Percentiles rank a stretch among this genome's conserved stretches.
These are phyloP conservation scores for Hemibagrus guttatus DNA, from an alignment of 2,797 vertebrate species.

Conservation along the genomic window DNA sequence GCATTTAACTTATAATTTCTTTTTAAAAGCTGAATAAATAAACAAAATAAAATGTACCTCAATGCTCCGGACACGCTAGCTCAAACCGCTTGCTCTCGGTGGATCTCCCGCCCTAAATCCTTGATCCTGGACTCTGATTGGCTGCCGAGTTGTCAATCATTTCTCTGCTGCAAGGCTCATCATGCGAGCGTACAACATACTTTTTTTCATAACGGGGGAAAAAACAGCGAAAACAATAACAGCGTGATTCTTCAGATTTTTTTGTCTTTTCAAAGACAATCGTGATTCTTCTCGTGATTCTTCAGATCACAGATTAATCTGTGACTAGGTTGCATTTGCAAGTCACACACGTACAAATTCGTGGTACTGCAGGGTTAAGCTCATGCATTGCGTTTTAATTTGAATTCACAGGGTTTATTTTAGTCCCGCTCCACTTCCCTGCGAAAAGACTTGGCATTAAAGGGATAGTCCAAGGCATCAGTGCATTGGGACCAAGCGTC, in stretches of 20 bases:
- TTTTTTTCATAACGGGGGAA: not conserved
- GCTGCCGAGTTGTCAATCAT: slow-evolving; percentile 28
- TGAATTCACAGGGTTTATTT: slow-evolving; percentile 12
- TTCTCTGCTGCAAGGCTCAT: not conserved
- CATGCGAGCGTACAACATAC: not conserved
- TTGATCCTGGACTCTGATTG: slow-evolving; percentile 37
- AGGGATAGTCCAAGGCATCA: not conserved
- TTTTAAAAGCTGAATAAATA: too few relatives aligned
- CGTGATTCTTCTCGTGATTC: too few relatives aligned
- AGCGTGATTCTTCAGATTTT: not conserved
- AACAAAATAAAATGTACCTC: slow-evolving; percentile 43
- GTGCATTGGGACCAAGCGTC: not conserved
- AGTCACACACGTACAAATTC: not conserved
- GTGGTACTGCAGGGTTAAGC: not conserved
- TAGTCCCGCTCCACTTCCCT: slow-evolving; percentile 9
- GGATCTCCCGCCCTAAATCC: slow-evolving; percentile 37
- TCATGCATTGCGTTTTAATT: not conserved
- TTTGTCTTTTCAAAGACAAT: too few relatives aligned
- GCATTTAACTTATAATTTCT: not conserved
- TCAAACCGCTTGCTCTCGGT: slow-evolving; percentile 21
- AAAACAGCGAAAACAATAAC: not conserved
- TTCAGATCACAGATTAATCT: not conserved
- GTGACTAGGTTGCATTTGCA: not conserved
- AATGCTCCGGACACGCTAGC: not conserved
- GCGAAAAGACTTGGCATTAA: slow-evolving; percentile 1